Conservation (phyloP, 2,113 vertebrate species). For the Syrrhaptes paradoxus region DNA sequence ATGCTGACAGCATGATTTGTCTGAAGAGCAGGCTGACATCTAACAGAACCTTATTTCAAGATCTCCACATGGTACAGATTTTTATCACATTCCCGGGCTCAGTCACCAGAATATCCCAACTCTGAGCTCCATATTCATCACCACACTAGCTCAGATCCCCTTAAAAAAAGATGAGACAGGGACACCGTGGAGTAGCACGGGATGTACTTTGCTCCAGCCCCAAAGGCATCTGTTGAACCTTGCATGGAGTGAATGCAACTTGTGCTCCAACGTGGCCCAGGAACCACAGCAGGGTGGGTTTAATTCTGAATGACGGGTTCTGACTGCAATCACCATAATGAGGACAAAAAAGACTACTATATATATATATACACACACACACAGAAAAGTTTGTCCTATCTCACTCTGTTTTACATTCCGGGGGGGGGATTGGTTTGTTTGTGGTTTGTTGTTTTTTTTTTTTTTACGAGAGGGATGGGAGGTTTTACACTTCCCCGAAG, state of each 20-base stretch:
- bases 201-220: not conserved
- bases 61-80: not conserved
- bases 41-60: not conserved
- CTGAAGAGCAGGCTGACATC: not conserved
- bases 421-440: too few species aligned
- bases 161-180: accelerated
- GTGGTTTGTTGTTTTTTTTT: not conserved
- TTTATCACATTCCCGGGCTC: not conserved
- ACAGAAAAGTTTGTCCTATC: too few species aligned
- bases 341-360: not conserved
- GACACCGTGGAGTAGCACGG: accelerated
- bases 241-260: accelerated
- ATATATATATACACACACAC: too few species aligned
- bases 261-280: slow-evolving; percentile 44
- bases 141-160: not conserved
- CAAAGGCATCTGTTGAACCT: not conserved
- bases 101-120: not conserved
- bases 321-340: too few species aligned
- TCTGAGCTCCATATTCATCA: not conserved
- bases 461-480: not conserved
- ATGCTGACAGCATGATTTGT: not conserved
- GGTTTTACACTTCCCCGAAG: not conserved
- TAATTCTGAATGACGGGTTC: not conserved
- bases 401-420: not conserved
- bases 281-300: not conserved